phyloP scores from a whole-genome alignment of 1,140 invertebrate genomes.

The Drosophila busckii region DNA sequence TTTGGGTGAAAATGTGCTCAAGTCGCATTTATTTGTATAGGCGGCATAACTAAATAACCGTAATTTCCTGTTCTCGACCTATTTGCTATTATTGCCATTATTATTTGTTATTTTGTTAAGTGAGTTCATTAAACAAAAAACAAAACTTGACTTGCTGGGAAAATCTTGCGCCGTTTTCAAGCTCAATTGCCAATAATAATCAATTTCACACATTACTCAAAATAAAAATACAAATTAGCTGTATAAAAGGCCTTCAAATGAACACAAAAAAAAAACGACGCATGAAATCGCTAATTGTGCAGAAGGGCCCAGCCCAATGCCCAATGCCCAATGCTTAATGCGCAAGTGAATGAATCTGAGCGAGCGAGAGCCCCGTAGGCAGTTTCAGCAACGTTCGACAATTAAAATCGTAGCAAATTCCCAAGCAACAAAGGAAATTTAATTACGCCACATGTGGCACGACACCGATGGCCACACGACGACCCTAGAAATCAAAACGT shows the following conservation, averaged over 20 bases:
- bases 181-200: constrained; percentile 65
- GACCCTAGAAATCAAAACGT: constrained; percentile 52
- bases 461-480: constrained; percentile 6
- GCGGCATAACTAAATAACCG: too few species aligned
- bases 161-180: constrained; percentile 35
- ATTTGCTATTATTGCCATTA: too few species aligned
- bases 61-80: too few species aligned
- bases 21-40: too few species aligned
- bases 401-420: constrained; percentile 75
- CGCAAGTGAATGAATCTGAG: too few species aligned
- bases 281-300: constrained; percentile 75
- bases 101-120: too few species aligned
- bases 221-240: constrained; percentile 27
- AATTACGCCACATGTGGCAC: constrained; percentile 69
- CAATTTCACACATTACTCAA: constrained; percentile 74
- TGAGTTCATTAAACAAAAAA: too few species aligned
- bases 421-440: constrained; percentile 70
- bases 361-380: constrained; percentile 45
- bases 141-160: constrained; percentile 27
- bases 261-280: constrained; percentile 39
- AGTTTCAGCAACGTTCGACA: constrained; percentile 33
- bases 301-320: constrained; percentile 45
- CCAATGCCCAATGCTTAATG: not conserved
- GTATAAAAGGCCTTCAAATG: constrained; percentile 31
- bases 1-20: not conserved